Evolutionary conservation across 2,888 invertebrate species (phyloP), one percentile per base, ranked within the genome.

Genomic region (Onthophagus sagittarius): DNA sequence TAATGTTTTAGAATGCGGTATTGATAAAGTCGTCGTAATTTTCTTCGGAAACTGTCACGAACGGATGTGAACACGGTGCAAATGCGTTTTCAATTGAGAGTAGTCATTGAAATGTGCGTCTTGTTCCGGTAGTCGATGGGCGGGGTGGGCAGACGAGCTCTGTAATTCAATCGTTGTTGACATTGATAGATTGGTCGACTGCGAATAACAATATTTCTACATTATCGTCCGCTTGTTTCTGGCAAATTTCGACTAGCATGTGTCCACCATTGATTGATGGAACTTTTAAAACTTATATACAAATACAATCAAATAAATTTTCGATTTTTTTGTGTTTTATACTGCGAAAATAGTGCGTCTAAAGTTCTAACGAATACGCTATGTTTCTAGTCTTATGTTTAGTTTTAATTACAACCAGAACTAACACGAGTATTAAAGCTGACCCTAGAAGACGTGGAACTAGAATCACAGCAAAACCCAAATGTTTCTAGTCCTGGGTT

Each of bases 151-250:
- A 67, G 32, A 31, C 67, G 67, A 6, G n/a, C 31, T 32, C 67
- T 32, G n/a, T 53, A 53, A 53, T 53, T 53, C 39, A 53, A 53
- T 53, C 39, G 39, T 11, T 31, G 32, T 23, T 67, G 67, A 67
- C 67, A 31, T 67, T 67, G 67, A 67, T 67, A 67, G 67, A 67
- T 67, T 67, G 67, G 32, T 23, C 31, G n/a, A 67, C 23, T 31
- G 32, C 31, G 67, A 67, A 67, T 67, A 67, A 67, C 67, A 67
- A 67, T 67, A 67, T 67, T 67, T 67, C 67, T 67, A 67, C 67
- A 67, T 67, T 67, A 67, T 67, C 67, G 67, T 32, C 31, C 67
- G 67, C 31, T 67, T 67, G 67, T 67, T 67, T 67, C 67, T 67
- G 67, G 67, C 67, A 67, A 67, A 67, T 67, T 67, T 67, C 31